These are phyloP conservation scores for Phodopus roborovskii DNA, from an alignment of 2,113 vertebrate genomes.

Conservation along the genomic window DNA sequence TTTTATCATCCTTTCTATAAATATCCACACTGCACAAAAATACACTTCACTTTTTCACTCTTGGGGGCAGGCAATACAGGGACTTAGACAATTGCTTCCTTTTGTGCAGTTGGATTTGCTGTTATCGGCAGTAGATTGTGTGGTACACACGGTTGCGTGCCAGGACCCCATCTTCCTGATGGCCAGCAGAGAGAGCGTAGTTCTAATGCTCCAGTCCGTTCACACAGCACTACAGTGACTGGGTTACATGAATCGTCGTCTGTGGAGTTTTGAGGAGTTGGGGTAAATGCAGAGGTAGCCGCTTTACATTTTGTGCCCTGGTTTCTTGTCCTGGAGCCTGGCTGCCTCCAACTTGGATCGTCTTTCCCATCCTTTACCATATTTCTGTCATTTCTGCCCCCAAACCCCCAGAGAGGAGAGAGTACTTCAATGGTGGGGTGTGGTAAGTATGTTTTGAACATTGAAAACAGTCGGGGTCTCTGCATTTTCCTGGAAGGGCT, in stretches of 20 bases:
- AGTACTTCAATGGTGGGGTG: background rate
- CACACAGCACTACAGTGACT: background rate
- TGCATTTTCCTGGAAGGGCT: background rate
- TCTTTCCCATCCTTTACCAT: background rate
- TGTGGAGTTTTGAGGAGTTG: background rate
- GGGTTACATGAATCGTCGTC: background rate
- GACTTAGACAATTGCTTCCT: background rate
- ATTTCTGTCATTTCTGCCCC: background rate
- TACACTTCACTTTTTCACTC: background rate
- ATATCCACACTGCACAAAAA: background rate
- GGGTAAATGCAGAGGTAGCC: background rate
- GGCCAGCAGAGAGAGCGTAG: background rate
- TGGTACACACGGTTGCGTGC: background rate
- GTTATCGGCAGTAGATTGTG: background rate
- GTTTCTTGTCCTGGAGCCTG: no score
- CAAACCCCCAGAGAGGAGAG: background rate
- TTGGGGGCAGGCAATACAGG: background rate
- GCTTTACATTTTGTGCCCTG: background rate
- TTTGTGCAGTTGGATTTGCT: background rate
- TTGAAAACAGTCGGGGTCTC: background rate
- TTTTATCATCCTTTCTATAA: background rate
- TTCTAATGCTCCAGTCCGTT: background rate
- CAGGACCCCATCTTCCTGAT: background rate
- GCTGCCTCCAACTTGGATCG: accelerated
- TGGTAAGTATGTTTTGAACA: background rate